Evolutionary conservation across 2,113 vertebrate genomes (phyloP), one percentile per base, ranked within the genome.

Genomic region (Seriola dumerili): DNA sequence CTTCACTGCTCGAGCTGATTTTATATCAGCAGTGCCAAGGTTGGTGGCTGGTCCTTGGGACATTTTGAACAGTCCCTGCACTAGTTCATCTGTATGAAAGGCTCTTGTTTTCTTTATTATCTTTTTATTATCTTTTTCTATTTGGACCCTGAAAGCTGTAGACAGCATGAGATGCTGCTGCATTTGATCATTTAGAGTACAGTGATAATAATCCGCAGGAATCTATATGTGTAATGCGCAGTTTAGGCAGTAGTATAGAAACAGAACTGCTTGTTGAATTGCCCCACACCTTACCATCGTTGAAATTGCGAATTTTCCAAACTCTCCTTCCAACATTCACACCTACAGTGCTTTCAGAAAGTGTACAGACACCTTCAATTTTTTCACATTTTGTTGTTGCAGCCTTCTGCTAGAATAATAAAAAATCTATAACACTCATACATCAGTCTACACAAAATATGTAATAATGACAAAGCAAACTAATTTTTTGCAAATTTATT

Each of bases 1-100:
- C 85, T 64, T 77, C 88, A 54, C 82, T 44, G 80, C 80, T 86
- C 83, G 67, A 67, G 71, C 88, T 74, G 72, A 58, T 78, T 92
- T 88, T 85, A 70, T 75, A 78, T 78, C 69, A 68, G 77, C 16
- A 2, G 34, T 40, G 64, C 69, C 23, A 66, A 84, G 74, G 81
- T 90, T 85, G 80, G 76, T 42, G 62, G 76, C 76, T 61, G 72
- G 84, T 85, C 68, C 14, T 72, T 46, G 58, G 81, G 83, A 72
- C 77, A 70, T 83, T 88, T 75, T 78, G 17, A 85, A 65, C 17
- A 4, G 8, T 62, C 55, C 54, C 40, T 34, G 38, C 61, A 62
- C 23, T 17, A 76, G 66, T 89, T 77, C 48, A 69, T 59, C 32
- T 66, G 46, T 10, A 76, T 81, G 55, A 91, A 81, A 88, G 68